These are phyloP conservation scores for Fukomys damarensis DNA, from an alignment of 2,113 vertebrate genomes.

Conservation along the genomic window DNA sequence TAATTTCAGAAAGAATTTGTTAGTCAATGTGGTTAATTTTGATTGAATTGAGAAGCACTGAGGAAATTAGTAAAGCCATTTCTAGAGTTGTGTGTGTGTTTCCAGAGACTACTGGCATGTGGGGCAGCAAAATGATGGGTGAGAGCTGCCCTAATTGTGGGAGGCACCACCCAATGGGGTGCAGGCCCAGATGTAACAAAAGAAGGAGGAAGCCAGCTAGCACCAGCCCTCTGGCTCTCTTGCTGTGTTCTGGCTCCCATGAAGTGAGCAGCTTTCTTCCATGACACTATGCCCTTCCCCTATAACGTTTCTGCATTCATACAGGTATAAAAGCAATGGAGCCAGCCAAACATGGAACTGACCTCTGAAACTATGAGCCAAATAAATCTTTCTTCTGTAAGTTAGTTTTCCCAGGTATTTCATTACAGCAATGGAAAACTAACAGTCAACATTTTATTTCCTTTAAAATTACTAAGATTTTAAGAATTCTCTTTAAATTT, in stretches of 20 bases:
- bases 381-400: neutral
- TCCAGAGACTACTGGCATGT: neutral
- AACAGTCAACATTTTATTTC: conserved; percentile 27
- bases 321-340: neutral
- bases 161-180: neutral
- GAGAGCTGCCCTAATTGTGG: neutral
- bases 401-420: neutral
- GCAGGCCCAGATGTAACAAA: neutral
- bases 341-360: neutral
- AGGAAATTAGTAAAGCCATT: neutral
- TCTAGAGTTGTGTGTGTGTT: neutral
- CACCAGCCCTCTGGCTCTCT: neutral
- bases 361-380: neutral
- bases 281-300: neutral
- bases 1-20: conserved; percentile 28
- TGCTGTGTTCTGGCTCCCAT: neutral
- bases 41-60: neutral
- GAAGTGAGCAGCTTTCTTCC: neutral
- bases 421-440: neutral
- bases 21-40: neutral
- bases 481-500: neutral
- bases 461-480: conserved; percentile 40
- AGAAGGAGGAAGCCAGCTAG: neutral
- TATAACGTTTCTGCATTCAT: neutral
- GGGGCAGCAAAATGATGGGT: neutral